Evolutionary conservation across 2,888 invertebrate species (phyloP), one percentile per base, ranked within the genome.

Genomic region (Lepetodrilus schrolli): DNA sequence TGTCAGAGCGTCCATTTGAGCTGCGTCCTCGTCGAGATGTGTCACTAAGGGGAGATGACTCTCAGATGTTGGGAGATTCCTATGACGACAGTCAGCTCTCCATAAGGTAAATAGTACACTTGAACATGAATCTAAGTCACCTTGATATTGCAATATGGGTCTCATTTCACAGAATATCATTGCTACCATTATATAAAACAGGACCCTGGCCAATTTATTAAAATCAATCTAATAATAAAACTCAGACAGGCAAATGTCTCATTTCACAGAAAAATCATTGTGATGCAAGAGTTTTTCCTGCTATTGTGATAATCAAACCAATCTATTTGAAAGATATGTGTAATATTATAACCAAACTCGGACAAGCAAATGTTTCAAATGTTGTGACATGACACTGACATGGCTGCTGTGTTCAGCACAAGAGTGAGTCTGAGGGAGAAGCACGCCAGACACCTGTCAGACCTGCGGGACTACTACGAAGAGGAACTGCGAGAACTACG

Each of bases 381-480:
- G 5, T 13, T 8, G 5, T 38, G 10, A 8, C 38, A 38, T 38
- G 38, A 8, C 10, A 38, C 17, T 47, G n/a, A 47, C 17, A 2
- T 47, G 47, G 13, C 47, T 17, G 13, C 7, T 66, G 3, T 21
- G 73, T 77, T 30, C 75, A 86, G 86, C 72, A 76, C 79, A 4
- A 79, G 85, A 48, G 74, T 82, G 5, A 85, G 79, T 70, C 77
- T 88, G 37, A 70, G 87, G 38, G 85, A 87, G 77, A 88, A 88
- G 66, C 88, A 88, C 79, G 80, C 86, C 68, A 85, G 86, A 70
- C 87, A 88, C 70, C 71, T 88, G 74, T 78, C 86, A 13, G 87
- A 88, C 74, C 82, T 88, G 13, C 77, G 85, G 21, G 80, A 83
- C 8, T 88, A 87, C 72, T 88, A 88, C 37, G 87, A 88, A 74